Evolutionary conservation across 2,888 invertebrate genomes (phyloP).

Genomic region (Apoderus coryli): DNA sequence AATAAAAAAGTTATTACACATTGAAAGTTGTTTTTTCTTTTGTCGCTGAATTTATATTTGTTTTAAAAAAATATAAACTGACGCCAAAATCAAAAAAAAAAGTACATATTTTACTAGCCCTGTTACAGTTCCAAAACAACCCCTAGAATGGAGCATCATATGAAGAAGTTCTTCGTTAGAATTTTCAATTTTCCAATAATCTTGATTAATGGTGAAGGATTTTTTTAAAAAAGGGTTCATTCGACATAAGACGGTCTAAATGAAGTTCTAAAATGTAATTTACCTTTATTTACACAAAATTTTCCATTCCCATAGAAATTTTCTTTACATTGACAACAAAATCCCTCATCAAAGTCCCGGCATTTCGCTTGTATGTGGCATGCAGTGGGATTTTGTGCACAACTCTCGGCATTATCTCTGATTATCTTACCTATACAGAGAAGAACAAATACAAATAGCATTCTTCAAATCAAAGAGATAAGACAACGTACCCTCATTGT

Average conservation of each 20-base stretch:
- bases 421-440: too few species aligned
- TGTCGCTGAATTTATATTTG: too few species aligned
- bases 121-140: too few species aligned
- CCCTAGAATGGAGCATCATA: too few species aligned
- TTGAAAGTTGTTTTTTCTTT: too few species aligned
- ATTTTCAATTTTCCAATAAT: constrained; percentile 2
- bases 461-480: constrained; percentile 13
- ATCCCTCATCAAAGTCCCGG: constrained; percentile 67
- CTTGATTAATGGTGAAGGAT: neutral
- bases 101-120: too few species aligned
- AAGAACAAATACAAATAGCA: constrained; percentile 15
- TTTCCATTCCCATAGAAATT: constrained; percentile 88
- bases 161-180: too few species aligned
- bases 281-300: constrained; percentile 68
- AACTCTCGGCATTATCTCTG: too few species aligned
- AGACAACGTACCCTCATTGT: constrained; percentile 29
- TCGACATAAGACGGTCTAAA: neutral
- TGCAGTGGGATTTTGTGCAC: constrained; percentile 48
- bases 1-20: too few species aligned
- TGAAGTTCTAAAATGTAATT: constrained; percentile 11
- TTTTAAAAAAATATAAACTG: too few species aligned
- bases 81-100: too few species aligned
- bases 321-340: constrained; percentile 77
- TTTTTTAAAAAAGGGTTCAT: neutral
- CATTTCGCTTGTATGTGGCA: constrained; percentile 77